Evolutionary conservation across 2,888 invertebrate species (phyloP).

Genomic region (Ptychoptera contaminata): DNA sequence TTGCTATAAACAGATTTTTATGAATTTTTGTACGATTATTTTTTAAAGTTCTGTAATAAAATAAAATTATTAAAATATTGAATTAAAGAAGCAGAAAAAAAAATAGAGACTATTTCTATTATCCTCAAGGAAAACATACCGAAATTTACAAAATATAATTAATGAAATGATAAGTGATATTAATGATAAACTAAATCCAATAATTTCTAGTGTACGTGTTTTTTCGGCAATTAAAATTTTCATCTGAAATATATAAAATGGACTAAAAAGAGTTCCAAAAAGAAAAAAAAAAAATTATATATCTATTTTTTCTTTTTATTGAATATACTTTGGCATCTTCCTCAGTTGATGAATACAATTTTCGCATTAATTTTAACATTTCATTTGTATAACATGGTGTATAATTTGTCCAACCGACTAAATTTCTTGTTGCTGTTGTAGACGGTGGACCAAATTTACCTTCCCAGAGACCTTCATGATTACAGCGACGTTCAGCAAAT

Average conservation of each 20-base stretch:
- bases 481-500: conserved; percentile 53
- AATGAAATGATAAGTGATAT: conserved; percentile 58
- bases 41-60: conserved; percentile 45
- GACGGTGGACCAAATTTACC: conserved; percentile 30
- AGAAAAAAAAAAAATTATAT: not conserved
- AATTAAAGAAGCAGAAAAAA: not conserved
- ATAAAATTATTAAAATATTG: not conserved
- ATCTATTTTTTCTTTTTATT: not conserved
- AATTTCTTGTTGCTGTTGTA: conserved; percentile 24
- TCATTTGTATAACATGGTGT: conserved; percentile 61
- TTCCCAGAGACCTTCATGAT: conserved; percentile 52
- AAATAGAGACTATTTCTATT: not conserved
- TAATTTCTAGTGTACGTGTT: conserved; percentile 62
- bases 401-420: conserved; percentile 67
- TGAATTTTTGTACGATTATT: conserved; percentile 77
- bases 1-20: conserved; percentile 68
- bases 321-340: conserved; percentile 31
- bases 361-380: conserved; percentile 45
- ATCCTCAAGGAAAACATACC: conserved; percentile 50
- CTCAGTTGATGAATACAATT: conserved; percentile 39
- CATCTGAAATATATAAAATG: conserved; percentile 30
- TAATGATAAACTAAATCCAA: conserved; percentile 70
- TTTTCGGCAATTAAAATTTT: conserved; percentile 51
- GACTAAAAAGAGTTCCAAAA: not conserved
- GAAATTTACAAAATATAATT: conserved; percentile 64